Percentiles rank a stretch among this genome's conserved stretches.
Conservation (phyloP, 37 sponge, comb jelly and placozoan genomes). For the Diacarnus erythraeanus region DNA sequence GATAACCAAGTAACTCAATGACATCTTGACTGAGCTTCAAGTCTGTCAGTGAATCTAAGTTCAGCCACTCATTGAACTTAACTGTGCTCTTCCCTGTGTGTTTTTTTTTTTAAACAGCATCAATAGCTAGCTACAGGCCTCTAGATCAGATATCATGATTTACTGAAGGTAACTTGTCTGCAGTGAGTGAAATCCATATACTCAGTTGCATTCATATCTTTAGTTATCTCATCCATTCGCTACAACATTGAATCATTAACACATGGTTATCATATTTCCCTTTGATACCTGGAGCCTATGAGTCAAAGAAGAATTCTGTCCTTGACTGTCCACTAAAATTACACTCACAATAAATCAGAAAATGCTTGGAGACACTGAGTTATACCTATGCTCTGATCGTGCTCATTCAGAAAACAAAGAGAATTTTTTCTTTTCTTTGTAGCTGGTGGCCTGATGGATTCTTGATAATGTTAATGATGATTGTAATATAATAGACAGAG, state of each 20-base stretch:
- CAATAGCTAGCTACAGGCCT: too few relatives aligned
- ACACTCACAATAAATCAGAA: neutral
- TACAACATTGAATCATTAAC: neutral
- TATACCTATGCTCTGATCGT: constrained; percentile 8
- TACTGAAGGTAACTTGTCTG: constrained; percentile 30
- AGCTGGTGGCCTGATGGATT: neutral
- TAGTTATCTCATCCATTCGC: constrained; percentile 22
- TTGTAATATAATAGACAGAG: neutral
- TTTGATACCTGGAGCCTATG: neutral
- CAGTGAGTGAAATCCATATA: constrained; percentile 25
- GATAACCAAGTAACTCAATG: constrained; percentile 53
- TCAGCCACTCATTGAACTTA: constrained; percentile 41
- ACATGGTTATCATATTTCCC: too few relatives aligned
- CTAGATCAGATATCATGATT: constrained; percentile 9
- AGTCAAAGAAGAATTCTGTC: neutral
- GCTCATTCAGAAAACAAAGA: neutral
- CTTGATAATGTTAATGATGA: neutral
- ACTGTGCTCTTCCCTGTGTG: constrained; percentile 33
- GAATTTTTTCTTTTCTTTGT: constrained; percentile 8
- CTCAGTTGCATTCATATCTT: constrained; percentile 4
- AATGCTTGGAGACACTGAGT: neutral
- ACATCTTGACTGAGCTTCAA: constrained; percentile 14
- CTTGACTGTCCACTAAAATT: constrained; percentile 8
- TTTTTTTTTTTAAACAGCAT: too few relatives aligned
- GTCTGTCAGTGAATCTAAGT: neutral